Conservation (phyloP, 2,888 invertebrate species). For the Lottia scabra region DNA sequence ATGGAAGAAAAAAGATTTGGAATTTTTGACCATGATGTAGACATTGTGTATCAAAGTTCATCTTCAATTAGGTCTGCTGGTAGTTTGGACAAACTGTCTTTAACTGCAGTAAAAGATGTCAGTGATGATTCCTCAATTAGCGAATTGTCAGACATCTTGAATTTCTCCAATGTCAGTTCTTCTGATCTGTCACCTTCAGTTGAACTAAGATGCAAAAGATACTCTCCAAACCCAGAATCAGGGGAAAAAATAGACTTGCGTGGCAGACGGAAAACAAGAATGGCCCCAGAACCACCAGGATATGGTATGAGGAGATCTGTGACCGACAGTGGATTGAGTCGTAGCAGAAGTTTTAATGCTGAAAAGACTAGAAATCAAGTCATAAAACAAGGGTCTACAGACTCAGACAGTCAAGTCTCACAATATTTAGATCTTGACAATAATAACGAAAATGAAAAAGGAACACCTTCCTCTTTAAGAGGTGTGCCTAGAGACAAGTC, state of each 20-base stretch:
- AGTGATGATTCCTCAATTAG: conserved; percentile 2
- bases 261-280: conserved; percentile 16
- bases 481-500: conserved; percentile 22
- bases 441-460: neutral
- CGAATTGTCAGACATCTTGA: neutral
- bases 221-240: neutral
- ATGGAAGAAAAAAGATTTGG: too few species aligned
- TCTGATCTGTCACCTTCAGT: neutral
- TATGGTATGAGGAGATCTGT: neutral
- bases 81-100: too few species aligned
- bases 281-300: conserved; percentile 24
- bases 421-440: neutral
- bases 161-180: neutral
- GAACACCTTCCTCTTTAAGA: conserved; percentile 11
- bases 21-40: too few species aligned
- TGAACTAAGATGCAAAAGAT: neutral
- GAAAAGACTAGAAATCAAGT: neutral
- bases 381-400: conserved; percentile 24
- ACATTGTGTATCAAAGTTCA: too few species aligned
- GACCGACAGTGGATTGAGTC: neutral
- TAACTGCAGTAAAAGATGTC: neutral
- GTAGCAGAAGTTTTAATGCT: neutral
- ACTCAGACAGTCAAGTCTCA: conserved; percentile 17
- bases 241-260: neutral
- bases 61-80: too few species aligned